Evolutionary conservation across 2,888 invertebrate species (phyloP), one percentile per base, ranked within the genome.

Genomic region (Rotaria socialis): DNA sequence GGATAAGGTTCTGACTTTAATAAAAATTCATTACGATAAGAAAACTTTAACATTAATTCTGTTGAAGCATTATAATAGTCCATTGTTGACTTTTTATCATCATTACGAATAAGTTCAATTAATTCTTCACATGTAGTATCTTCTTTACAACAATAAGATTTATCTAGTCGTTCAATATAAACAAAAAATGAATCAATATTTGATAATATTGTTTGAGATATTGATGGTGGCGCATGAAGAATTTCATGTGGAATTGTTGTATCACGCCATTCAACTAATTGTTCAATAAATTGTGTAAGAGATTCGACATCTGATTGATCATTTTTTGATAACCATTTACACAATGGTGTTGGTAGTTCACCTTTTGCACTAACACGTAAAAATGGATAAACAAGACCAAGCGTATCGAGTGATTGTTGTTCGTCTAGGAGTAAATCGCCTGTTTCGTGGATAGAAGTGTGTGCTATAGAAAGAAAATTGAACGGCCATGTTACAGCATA

Each of bases 321-420:
- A n/a, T n/a, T n/a, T 8, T 14, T 2, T 47, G 47, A 47, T 47
- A 80, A 43, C 80, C 80, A 80, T 80, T 43, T 43, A 47, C 80
- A 80, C n/a, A 80, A 19, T 22, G 19, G 43, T 24, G 22, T n/a
- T 43, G 43, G 43, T 35, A 27, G 2, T 80, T 80, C 80, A 80
- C 80, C 80, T 80, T 80, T 80, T 19, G 27, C 67, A 80, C 47
- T 47, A 24, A 80, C 14, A 47, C 80, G 80, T 47, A 80, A 8
- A 47, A 80, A 80, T 80, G 80, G 47, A 80, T 80, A 80, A 47
- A 80, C 80, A n/a, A 80, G 80, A 80, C 80, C 80, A 47, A 80
- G 43, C 47, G 43, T 22, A n/a, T 80, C 80, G 2, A 80, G n/a
- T 24, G 80, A n/a, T 80, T 80, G 80, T n/a, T 47, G 24, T 80